Conservation (phyloP, 2,888 invertebrate genomes). For the Dicyrtomina minuta region DNA sequence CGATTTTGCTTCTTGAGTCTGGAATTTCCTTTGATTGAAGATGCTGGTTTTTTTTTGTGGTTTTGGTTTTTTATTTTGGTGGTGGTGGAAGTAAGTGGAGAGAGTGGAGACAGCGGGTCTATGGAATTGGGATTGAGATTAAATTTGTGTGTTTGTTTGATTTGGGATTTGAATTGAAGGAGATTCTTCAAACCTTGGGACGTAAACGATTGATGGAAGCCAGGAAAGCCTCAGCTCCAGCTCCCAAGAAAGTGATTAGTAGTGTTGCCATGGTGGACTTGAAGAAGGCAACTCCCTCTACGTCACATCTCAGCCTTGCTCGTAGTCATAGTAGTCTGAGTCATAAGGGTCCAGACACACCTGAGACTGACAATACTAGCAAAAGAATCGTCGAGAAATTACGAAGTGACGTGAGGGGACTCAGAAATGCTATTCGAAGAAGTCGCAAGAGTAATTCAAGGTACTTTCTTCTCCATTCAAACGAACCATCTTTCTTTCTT, state of each 20-base stretch:
- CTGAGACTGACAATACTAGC: constrained; percentile 58
- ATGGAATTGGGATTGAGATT: no score
- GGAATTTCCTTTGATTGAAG: no score
- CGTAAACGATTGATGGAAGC: constrained; percentile 85
- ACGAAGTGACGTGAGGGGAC: constrained; percentile 77
- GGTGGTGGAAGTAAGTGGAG: no score
- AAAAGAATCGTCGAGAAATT: constrained; percentile 80
- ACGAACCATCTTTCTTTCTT: no score
- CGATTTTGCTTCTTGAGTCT: no score
- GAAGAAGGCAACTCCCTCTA: constrained; percentile 27
- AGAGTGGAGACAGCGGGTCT: no score
- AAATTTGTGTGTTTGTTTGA: no score
- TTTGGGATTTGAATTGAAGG: no score
- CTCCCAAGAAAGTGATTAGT: constrained; percentile 37
- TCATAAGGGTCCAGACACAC: constrained; percentile 21
- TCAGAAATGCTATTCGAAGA: constrained; percentile 65
- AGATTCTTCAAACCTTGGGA: constrained; percentile 85
- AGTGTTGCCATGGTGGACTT: constrained; percentile 10
- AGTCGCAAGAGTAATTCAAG: constrained; percentile 58
- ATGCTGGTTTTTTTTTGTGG: no score
- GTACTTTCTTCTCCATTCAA: constrained; percentile 37
- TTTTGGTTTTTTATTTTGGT: no score
- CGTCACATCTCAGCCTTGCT: constrained; percentile 20
- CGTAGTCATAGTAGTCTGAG: constrained; percentile 40
- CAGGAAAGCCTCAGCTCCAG: constrained; percentile 55